A percentile compares a stretch with the other conserved stretches of the same genome.
Evolutionary conservation across 1,140 invertebrate genomes (phyloP).

Genomic region (Sipha flava): DNA sequence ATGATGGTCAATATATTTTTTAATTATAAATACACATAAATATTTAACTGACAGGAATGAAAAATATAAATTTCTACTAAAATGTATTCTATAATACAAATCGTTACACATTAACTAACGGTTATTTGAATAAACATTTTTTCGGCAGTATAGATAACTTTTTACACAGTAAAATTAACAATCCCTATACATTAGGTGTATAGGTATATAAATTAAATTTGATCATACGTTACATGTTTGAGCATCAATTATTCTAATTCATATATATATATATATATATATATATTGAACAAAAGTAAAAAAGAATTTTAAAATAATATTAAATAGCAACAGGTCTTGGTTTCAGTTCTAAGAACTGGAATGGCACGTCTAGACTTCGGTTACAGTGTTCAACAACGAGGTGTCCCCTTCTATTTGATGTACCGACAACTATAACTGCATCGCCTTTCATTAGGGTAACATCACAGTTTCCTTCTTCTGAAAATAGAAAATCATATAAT

Average conservation of each 20-base stretch:
- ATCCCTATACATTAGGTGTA: background rate
- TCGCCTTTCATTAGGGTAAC: slow-evolving; percentile 68
- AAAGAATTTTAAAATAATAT: background rate
- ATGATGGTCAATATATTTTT: background rate
- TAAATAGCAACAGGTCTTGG: slow-evolving; percentile 40
- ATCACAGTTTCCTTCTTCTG: slow-evolving; percentile 53
- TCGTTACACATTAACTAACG: background rate
- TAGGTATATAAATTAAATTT: background rate
- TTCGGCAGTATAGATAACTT: background rate
- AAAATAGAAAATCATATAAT: slow-evolving; percentile 34
- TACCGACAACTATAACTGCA: slow-evolving; percentile 70
- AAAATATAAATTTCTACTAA: slow-evolving; percentile 21
- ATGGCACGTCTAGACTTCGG: slow-evolving; percentile 71
- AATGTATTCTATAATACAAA: background rate
- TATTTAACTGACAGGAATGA: background rate
- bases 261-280: background rate
- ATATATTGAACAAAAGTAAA: no score
- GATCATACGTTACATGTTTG: background rate
- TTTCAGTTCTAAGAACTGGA: slow-evolving; percentile 74
- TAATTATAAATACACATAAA: background rate
- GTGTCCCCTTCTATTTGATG: slow-evolving; percentile 68
- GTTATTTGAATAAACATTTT: background rate
- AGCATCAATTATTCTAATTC: background rate
- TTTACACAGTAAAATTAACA: background rate
- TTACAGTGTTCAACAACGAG: slow-evolving; percentile 75